Evolutionary conservation across 2,113 vertebrate genomes (phyloP).

Genomic region (Tragelaphus scriptus): DNA sequence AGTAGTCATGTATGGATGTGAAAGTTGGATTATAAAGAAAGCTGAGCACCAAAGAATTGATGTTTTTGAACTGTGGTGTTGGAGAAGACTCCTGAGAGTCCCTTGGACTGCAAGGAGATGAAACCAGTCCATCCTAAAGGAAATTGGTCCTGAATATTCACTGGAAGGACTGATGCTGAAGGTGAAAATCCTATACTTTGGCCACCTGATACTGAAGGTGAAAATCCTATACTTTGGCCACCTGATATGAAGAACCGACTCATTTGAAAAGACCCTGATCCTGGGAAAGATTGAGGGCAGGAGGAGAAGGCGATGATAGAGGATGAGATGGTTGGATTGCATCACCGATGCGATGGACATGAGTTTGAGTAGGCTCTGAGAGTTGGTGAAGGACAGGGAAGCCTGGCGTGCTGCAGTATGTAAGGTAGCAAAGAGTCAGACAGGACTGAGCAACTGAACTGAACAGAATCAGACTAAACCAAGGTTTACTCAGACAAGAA

Average conservation of each 20-base stretch:
- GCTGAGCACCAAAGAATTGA: background rate
- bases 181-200: background rate
- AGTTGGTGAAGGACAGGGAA: background rate
- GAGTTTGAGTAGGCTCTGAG: background rate
- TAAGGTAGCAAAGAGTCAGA: background rate
- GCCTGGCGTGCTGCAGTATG: rapidly evolving
- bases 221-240: background rate
- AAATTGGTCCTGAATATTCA: background rate
- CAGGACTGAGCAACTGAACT: background rate
- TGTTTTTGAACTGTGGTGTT: background rate
- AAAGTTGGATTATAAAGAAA: background rate
- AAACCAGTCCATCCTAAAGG: background rate
- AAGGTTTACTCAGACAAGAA: background rate
- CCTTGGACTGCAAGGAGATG: background rate
- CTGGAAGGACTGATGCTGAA: background rate
- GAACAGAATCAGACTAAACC: background rate
- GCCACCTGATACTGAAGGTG: background rate
- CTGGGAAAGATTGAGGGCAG: background rate
- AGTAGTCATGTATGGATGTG: background rate
- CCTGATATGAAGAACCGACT: background rate
- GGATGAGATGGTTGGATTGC: background rate
- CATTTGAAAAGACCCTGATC: background rate
- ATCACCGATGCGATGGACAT: background rate
- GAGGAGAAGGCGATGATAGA: background rate
- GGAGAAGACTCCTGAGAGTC: background rate